Conservation (phyloP, 2,113 vertebrate genomes). For the Dendrocopos noguchii region DNA sequence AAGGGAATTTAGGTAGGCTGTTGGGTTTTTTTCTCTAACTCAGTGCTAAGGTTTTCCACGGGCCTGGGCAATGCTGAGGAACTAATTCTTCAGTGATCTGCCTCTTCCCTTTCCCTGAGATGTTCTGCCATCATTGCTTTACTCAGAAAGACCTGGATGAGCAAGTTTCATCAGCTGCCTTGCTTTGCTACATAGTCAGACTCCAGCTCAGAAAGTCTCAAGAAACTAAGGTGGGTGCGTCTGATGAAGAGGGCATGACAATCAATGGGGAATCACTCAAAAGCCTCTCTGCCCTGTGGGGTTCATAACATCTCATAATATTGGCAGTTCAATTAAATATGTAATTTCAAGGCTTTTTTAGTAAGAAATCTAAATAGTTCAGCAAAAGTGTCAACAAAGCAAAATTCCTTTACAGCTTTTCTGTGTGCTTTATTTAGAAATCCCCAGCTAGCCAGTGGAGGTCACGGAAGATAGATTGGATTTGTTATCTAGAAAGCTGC, state of each 20-base stretch:
- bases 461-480: background rate
- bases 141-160: background rate
- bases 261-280: background rate
- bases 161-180: background rate
- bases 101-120: background rate
- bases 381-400: background rate
- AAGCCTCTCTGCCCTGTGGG: background rate
- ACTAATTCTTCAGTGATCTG: background rate
- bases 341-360: background rate
- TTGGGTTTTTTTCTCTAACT: background rate
- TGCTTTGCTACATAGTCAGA: background rate
- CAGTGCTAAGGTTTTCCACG: fast-evolving
- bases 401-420: background rate
- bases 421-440: background rate
- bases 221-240: background rate
- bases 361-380: background rate
- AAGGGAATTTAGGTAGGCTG: background rate
- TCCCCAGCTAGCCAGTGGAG: background rate
- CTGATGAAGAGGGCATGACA: background rate
- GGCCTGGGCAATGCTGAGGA: background rate
- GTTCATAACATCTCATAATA: background rate
- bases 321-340: background rate
- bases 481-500: background rate
- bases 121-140: background rate
- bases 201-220: background rate